Evolutionary conservation across 1,140 invertebrate genomes (phyloP).

Genomic region (Zaprionus ghesquierei): DNA sequence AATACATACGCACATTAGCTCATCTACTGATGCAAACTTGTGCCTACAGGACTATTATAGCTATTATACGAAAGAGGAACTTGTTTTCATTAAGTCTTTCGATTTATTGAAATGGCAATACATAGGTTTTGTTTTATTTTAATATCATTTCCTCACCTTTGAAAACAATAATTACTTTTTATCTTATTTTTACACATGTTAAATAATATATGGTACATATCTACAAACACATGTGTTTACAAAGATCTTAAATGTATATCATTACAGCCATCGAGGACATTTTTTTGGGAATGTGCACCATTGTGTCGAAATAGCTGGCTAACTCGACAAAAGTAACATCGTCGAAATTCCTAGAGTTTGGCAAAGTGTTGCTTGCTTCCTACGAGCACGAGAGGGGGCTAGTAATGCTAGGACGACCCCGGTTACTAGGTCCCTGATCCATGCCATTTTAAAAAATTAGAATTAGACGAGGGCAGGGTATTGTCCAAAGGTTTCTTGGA

Average conservation of each 20-base stretch:
- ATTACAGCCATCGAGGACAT: slow-evolving; percentile 98
- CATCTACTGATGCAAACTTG: not conserved
- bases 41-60: not conserved
- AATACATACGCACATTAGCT: no score
- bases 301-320: slow-evolving; percentile 95
- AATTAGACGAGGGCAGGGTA: slow-evolving; percentile 28
- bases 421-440: not conserved
- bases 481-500: slow-evolving; percentile 27
- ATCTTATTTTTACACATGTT: not conserved
- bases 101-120: not conserved
- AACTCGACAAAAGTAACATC: slow-evolving; percentile 95
- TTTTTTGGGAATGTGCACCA: slow-evolving; percentile 97
- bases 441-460: slow-evolving; percentile 48
- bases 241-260: slow-evolving; percentile 92
- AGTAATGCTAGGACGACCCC: slow-evolving; percentile 36
- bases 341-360: slow-evolving; percentile 84
- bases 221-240: not conserved
- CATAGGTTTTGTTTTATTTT: not conserved
- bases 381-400: slow-evolving; percentile 84
- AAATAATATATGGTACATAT: not conserved
- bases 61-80: not conserved
- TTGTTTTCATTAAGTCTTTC: not conserved
- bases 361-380: slow-evolving; percentile 84
- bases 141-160: not conserved
- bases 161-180: not conserved